Base-by-base conservation (phyloP, 2,113 vertebrate species). In the Amphiprion percula region DNA sequence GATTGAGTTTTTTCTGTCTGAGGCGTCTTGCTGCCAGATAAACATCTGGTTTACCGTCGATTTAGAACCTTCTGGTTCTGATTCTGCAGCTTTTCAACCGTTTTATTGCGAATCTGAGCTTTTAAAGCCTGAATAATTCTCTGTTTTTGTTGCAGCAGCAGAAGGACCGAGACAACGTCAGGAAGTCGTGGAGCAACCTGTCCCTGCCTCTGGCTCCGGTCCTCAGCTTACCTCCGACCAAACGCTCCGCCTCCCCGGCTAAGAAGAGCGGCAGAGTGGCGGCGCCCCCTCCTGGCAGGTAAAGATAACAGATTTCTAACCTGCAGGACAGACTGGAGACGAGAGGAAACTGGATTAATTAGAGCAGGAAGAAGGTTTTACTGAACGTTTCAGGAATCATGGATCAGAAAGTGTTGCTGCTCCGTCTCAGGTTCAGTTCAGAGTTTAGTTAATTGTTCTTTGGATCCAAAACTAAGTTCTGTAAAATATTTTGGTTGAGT, bases 281-380 rank as follows among this genome's bases (percentile, higher is more conserved):
- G 88, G 91, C 95, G 60, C 89, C 96, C 82, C 94, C 96, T 87
- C 91, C 95, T 92, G 95, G 95, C 84, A 96, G 98, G 98, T 99
- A 93, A 26, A 89, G 95, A 37, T 28, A 70, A 81, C 37, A 58
- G n/a, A 19, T 19, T 19, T 5, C 19, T 17, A 10, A 10, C 21
- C 10, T 21, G 33, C 33, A 37, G 33, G 1, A 10, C 33, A 8
- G 33, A 10, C 49, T 9, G 2, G 9, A 9, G 17, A 50, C 19
- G 55, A 14, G 55, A n/a, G n/a, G 21, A 2, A 52, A 17, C 39
- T 55, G 62, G 68, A 28, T 70, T 44, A 58, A 11, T 68, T 4
- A 9, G 11, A 62, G 23, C 26, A 28, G 21, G 9, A 16, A 28
- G 7, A 44, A 15, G 41, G 41, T 44, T 12, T 15, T 4, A 7